These are phyloP conservation scores for Pachyrhynchus sulphureomaculatus DNA, from an alignment of 1,140 invertebrate genomes.

Conservation along the genomic window DNA sequence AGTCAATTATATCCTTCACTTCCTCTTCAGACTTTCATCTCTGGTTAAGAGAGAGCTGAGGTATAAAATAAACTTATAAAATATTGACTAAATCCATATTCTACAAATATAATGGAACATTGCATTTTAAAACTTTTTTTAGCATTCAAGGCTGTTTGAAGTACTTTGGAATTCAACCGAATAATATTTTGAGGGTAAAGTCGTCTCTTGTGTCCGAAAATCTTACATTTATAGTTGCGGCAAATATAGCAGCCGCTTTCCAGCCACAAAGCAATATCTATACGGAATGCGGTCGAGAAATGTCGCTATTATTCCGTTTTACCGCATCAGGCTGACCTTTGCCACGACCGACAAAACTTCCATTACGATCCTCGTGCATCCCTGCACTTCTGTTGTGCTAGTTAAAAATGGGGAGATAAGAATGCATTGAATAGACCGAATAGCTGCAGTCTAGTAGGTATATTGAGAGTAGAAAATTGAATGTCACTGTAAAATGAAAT, in stretches of 20 bases:
- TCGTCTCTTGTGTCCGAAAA: conserved; percentile 15
- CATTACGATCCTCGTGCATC: conserved; percentile 8
- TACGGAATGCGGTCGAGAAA: conserved; percentile 22
- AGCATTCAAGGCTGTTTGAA: conserved; percentile 7
- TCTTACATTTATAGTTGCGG: conserved; percentile 20
- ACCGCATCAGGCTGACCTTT: conserved; percentile 23
- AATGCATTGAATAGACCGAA: conserved; percentile 24
- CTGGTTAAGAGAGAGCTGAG: no score
- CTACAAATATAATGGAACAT: no score
- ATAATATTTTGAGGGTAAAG: conserved; percentile 19
- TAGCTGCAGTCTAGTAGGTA: conserved; percentile 3
- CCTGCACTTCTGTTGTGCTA: conserved; percentile 15
- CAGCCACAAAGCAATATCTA: conserved; percentile 26
- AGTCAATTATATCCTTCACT: no score
- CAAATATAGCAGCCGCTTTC: conserved; percentile 17
- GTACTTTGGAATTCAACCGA: conserved; percentile 8
- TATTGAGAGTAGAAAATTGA: conserved; percentile 3
- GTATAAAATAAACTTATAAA: no score
- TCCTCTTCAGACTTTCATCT: no score
- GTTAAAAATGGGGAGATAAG: conserved; percentile 27
- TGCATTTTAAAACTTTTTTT: neutral
- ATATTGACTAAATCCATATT: no score
- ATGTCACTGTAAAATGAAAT: conserved; percentile 15
- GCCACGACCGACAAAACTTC: conserved; percentile 7
- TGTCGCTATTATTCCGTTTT: conserved; percentile 25